Conservation (phyloP, 2,797 vertebrate species). For the Enteromius trimaculatus region DNA sequence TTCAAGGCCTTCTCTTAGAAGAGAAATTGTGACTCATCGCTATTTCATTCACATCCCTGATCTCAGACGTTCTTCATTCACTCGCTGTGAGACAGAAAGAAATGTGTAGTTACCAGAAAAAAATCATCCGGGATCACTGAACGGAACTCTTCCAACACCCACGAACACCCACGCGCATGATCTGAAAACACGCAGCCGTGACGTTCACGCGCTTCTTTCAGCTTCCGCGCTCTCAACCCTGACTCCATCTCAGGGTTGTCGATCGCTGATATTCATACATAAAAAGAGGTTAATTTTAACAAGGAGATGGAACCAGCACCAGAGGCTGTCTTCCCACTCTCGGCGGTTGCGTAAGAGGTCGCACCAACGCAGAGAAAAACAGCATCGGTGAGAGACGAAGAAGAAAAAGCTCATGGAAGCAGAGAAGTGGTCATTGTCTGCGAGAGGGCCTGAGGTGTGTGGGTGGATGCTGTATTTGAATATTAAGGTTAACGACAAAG, state of each 20-base stretch:
- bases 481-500: constrained; percentile 11
- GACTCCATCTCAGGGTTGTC: constrained; percentile 10
- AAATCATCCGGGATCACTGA: constrained; percentile 31
- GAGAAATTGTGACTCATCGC: constrained; percentile 16
- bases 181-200: constrained; percentile 23
- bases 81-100: background rate
- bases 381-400: constrained; percentile 39
- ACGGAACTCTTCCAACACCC: constrained; percentile 41
- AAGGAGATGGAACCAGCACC: constrained; percentile 34
- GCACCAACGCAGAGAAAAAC: constrained; percentile 51
- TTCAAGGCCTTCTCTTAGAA: constrained; percentile 2
- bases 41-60: constrained; percentile 27
- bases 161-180: background rate
- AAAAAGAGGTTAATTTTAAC: constrained; percentile 50
- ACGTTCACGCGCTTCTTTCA: constrained; percentile 17
- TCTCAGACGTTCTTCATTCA: constrained; percentile 37
- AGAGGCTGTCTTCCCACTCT: constrained; percentile 52
- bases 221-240: constrained; percentile 26
- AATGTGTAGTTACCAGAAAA: constrained; percentile 21
- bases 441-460: constrained; percentile 2
- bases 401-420: constrained; percentile 10
- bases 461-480: constrained; percentile 20
- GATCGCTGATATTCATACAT: constrained; percentile 17
- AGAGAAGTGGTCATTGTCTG: constrained; percentile 42
- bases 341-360: constrained; percentile 57